Evolutionary conservation across 2,113 vertebrate species (phyloP).

Genomic region (Ginglymostoma cirratum): DNA sequence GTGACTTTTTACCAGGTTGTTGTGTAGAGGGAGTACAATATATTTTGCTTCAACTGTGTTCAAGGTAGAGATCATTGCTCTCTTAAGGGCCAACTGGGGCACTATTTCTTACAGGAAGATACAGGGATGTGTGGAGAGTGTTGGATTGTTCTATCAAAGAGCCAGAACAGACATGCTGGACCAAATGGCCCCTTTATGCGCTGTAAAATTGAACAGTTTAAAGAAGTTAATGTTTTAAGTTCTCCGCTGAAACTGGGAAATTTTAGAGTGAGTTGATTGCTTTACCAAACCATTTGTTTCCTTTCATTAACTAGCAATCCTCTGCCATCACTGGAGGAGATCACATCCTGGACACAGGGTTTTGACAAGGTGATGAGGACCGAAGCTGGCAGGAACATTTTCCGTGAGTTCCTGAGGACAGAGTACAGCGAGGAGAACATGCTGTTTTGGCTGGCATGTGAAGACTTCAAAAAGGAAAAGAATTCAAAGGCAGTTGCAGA

Average conservation of each 20-base stretch:
- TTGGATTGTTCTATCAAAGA: not conserved
- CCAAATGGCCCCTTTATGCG: not conserved
- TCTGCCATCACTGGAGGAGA: constrained; percentile 79
- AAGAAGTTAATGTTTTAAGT: not conserved
- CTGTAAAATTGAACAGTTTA: not conserved
- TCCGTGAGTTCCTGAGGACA: constrained; percentile 87
- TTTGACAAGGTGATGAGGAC: constrained; percentile 97
- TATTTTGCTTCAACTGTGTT: not conserved
- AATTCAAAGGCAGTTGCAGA: constrained; percentile 75
- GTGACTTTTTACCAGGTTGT: not conserved
- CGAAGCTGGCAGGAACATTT: constrained; percentile 80
- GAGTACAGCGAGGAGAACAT: constrained; percentile 98
- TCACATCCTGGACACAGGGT: constrained; percentile 90
- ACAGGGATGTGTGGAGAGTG: not conserved
- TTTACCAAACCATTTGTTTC: not conserved
- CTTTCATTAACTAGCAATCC: constrained; percentile 51
- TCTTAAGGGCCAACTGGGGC: not conserved
- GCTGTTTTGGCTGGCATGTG: constrained; percentile 95
- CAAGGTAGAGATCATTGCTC: not conserved
- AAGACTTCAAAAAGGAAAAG: constrained; percentile 87
- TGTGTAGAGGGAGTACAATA: not conserved
- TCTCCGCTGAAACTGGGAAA: not conserved
- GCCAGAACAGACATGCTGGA: not conserved
- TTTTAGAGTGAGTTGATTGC: not conserved
- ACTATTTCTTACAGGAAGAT: not conserved